Percentiles rank a stretch among this genome's conserved stretches.
Evolutionary conservation across 2,113 vertebrate species (phyloP).

Genomic region (Oryzias javanicus): DNA sequence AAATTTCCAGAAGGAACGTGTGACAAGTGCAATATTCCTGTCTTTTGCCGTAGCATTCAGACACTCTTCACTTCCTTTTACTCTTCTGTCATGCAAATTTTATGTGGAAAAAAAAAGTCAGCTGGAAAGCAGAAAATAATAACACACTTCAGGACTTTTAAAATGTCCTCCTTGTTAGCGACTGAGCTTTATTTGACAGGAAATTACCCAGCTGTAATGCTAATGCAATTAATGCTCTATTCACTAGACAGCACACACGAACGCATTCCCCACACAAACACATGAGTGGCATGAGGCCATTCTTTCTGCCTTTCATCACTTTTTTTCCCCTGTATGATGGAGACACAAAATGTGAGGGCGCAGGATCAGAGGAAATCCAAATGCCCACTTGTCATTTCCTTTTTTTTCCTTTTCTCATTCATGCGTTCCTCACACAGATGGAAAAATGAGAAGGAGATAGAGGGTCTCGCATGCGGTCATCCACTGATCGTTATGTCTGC

Average conservation of each 20-base stretch:
- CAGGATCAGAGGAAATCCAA: constrained; percentile 36
- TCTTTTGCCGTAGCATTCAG: constrained; percentile 27
- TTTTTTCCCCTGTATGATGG: constrained; percentile 21
- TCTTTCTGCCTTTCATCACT: constrained; percentile 37
- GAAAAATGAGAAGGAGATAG: not conserved
- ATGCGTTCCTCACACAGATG: constrained; percentile 4
- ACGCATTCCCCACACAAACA: not conserved
- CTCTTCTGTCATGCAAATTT: constrained; percentile 29
- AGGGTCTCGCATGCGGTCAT: constrained; percentile 3
- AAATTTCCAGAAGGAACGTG: constrained; percentile 14
- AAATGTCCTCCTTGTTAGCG: constrained; percentile 40
- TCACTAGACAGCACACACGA: constrained; percentile 34
- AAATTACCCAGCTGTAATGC: constrained; percentile 67
- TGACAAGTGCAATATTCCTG: constrained; percentile 35
- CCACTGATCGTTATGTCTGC: constrained; percentile 10
- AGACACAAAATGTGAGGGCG: constrained; percentile 31
- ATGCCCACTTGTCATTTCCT: constrained; percentile 36
- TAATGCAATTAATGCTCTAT: constrained; percentile 73
- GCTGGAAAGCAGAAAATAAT: constrained; percentile 54
- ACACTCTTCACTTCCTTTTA: constrained; percentile 9
- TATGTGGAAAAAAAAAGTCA: constrained; percentile 13
- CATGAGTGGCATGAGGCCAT: constrained; percentile 2
- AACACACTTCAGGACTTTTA: constrained; percentile 48
- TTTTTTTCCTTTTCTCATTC: constrained; percentile 12
- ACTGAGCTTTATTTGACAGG: constrained; percentile 46